Conservation (phyloP, 1,140 invertebrate genomes). For the Aradophagus sp. region DNA sequence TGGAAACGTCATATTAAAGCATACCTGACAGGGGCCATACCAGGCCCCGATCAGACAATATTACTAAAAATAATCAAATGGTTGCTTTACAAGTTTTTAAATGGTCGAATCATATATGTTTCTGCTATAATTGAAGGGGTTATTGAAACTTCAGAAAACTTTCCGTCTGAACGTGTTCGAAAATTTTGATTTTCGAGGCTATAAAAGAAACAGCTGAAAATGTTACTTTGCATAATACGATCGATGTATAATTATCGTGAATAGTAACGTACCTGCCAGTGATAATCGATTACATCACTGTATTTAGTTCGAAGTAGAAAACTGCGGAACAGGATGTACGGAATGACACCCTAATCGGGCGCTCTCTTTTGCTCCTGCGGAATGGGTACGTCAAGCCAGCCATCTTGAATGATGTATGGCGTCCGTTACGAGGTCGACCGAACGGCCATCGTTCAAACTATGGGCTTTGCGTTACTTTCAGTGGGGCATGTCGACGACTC, state of each 20-base stretch:
- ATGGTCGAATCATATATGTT: too few species aligned
- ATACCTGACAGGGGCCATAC: too few species aligned
- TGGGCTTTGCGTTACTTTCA: slow-evolving; percentile 50
- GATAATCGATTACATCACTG: slow-evolving; percentile 48
- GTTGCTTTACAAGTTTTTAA: too few species aligned
- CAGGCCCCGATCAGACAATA: too few species aligned
- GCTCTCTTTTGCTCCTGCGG: slow-evolving; percentile 47
- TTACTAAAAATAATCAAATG: too few species aligned
- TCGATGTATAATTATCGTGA: slow-evolving; percentile 28
- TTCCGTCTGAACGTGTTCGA: too few species aligned
- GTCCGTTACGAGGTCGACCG: slow-evolving; percentile 74
- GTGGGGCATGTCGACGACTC: slow-evolving; percentile 33
- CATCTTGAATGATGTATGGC: slow-evolving; percentile 77
- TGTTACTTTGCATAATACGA: slow-evolving; percentile 8
- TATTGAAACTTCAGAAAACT: too few species aligned
- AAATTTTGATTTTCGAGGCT: too few species aligned
- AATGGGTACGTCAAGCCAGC: slow-evolving; percentile 63
- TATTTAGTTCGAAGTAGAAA: slow-evolving; percentile 54
- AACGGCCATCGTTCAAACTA: slow-evolving; percentile 74
- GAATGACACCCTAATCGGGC: slow-evolving; percentile 48
- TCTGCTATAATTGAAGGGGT: too few species aligned
- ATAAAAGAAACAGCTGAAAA: too few species aligned
- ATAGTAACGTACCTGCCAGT: slow-evolving; percentile 18
- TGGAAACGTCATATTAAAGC: too few species aligned
- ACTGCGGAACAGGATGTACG: slow-evolving; percentile 33